Conservation (phyloP, 2,113 vertebrate species). For the Chinchilla lanigera region DNA sequence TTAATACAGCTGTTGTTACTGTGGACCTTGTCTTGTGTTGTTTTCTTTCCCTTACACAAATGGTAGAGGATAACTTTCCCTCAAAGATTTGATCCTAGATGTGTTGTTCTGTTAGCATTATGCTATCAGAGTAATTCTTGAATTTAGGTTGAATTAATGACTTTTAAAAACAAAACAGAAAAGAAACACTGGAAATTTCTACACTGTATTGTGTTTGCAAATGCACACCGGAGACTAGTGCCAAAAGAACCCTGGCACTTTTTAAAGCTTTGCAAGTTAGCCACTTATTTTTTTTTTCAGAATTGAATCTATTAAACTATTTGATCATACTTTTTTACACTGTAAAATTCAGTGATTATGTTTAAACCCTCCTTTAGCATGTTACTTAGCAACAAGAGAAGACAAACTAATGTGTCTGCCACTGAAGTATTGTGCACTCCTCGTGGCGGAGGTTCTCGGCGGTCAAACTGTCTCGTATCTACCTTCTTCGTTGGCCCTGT, state of each 20-base stretch:
- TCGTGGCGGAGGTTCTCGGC: neutral
- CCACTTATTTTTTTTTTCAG: conserved; percentile 15
- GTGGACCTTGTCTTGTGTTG: conserved; percentile 78
- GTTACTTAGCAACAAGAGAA: neutral
- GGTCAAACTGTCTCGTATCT: neutral
- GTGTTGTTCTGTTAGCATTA: conserved; percentile 52
- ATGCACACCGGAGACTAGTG: neutral
- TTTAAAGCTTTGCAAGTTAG: neutral
- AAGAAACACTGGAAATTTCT: conserved; percentile 30
- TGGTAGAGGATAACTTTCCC: conserved; percentile 35
- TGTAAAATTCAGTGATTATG: conserved; percentile 54
- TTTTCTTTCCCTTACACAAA: conserved; percentile 61
- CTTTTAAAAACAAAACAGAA: conserved; percentile 51
- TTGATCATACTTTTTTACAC: conserved; percentile 42
- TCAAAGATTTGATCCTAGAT: conserved; percentile 45
- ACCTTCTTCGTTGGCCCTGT: neutral
- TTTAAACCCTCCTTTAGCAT: conserved; percentile 54
- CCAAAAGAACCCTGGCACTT: neutral
- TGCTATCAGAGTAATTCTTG: conserved; percentile 62
- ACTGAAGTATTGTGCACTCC: neutral
- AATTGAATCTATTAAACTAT: conserved; percentile 9
- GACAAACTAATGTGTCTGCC: neutral
- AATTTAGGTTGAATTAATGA: conserved; percentile 67
- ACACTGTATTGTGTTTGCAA: neutral
- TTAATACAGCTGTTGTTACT: conserved; percentile 70